Evolutionary conservation across 2,888 invertebrate species (phyloP), one percentile per base, ranked within the genome.

Genomic region (Drosophila emarginata): DNA sequence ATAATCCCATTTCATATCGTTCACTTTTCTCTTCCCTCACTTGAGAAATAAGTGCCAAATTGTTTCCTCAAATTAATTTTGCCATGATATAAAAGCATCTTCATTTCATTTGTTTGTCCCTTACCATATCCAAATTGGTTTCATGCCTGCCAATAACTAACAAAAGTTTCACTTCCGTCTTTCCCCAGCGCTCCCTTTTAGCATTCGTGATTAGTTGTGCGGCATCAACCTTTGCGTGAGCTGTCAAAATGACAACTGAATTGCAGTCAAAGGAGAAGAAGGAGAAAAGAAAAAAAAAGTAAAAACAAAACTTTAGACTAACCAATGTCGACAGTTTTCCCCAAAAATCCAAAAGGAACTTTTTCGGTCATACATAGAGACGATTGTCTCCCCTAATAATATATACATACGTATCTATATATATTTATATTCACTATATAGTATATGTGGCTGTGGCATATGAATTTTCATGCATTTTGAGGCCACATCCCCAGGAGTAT

Each of bases 201-300:
- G 36, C 54, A 32, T 18, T 36, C 32, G 32, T 36, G 54, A 54
- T 54, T 54, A 54, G 54, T 54, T 36, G 54, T 36, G 36, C n/a
- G 14, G 72, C 72, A 66, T 78, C 73, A 79, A 75, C 80, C 77
- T 77, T 85, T 83, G 85, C 83, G 83, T 83, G 85, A 85, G 83
- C 85, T 83, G 83, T 83, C 83, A 83, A 74, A 83, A 76, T 85
- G 83, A 83, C 86, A 85, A 70, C 75, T 79, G 85, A 85, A 79
- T 80, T 83, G 82, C 79, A 82, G 77, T 72, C 32, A 45, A 14
- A 28, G 15, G 11, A 53, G 32, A 4, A 2, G 28, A 32, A 9
- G 26, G 23, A 63, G 23, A 54, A 61, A 51, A 70, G 68, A 26
- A 45, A 37, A 56, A 58, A 51, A 54, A 32, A 39, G 51, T 40